A percentile compares a stretch with the other conserved stretches of the same genome.
These are phyloP conservation scores for Noctua comes DNA, from an alignment of 2,888 invertebrate species.

Conservation along the genomic window DNA sequence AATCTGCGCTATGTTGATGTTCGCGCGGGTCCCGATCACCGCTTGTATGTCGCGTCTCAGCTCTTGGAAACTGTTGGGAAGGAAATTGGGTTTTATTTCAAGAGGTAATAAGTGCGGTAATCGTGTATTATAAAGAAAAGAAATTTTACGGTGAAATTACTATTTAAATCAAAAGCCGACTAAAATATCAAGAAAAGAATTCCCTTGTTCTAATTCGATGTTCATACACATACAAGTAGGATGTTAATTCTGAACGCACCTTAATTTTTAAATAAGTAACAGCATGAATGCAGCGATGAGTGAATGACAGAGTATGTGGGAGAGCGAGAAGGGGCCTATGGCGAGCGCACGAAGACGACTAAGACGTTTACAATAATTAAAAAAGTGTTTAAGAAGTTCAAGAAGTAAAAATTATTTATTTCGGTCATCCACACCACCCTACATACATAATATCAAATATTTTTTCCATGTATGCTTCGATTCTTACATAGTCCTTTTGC, in stretches of 20 bases:
- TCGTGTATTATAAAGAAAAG: not conserved
- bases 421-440: too few relatives aligned
- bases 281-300: too few relatives aligned
- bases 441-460: too few relatives aligned
- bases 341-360: too few relatives aligned
- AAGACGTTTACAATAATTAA: too few relatives aligned
- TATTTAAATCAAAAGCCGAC: not conserved
- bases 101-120: not conserved
- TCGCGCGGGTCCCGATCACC: conserved; percentile 96
- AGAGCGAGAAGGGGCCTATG: too few relatives aligned
- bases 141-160: not conserved
- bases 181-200: not conserved
- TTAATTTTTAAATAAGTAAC: too few relatives aligned
- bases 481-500: not conserved
- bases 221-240: not conserved
- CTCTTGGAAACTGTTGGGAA: conserved; percentile 94
- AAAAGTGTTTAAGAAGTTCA: too few relatives aligned
- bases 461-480: too few relatives aligned
- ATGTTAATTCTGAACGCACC: too few relatives aligned
- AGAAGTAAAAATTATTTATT: too few relatives aligned
- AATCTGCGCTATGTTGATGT: conserved; percentile 97
- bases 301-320: too few relatives aligned
- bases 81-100: not conserved
- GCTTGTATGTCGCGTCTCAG: conserved; percentile 98
- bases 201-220: not conserved